Percentiles rank a stretch among this genome's conserved stretches.
phyloP scores from a whole-genome alignment of 2,113 vertebrate genomes.

The Pipra filicauda region DNA sequence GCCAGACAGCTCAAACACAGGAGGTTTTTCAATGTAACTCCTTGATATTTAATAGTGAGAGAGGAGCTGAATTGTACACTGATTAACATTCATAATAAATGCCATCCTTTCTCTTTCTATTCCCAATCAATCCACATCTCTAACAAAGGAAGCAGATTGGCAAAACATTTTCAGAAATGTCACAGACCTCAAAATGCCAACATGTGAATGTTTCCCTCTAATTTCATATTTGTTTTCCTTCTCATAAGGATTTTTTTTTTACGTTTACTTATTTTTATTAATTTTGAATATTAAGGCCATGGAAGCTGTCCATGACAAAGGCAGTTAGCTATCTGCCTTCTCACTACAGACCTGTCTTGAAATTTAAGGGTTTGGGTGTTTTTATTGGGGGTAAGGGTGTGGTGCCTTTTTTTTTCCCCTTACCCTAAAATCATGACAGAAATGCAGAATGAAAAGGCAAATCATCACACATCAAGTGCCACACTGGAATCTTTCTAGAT shows the following conservation, averaged over 20 bases:
- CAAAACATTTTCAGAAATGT: not conserved
- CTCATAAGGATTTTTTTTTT: not conserved
- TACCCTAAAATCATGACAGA: not conserved
- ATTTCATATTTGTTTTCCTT: not conserved
- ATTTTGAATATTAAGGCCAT: not conserved
- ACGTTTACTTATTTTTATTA: not conserved
- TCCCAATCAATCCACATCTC: not conserved
- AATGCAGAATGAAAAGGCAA: not conserved
- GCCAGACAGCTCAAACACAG: not conserved
- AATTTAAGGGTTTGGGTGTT: not conserved
- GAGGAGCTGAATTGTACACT: not conserved
- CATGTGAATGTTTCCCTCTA: not conserved
- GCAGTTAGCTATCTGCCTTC: not conserved
- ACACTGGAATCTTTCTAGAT: constrained; percentile 24
- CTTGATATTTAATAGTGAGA: not conserved
- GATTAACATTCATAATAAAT: not conserved
- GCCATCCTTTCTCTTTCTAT: not conserved
- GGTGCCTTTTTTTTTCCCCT: not conserved
- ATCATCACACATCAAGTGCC: not conserved
- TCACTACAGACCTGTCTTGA: not conserved
- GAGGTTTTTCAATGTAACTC: not conserved
- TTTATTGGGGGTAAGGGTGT: not conserved
- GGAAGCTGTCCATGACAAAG: not conserved
- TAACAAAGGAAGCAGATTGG: not conserved
- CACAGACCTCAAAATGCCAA: not conserved